Percentiles rank a stretch among this genome's conserved stretches.
Conservation (phyloP, 2,113 vertebrate species). For the Thinocorus orbignyianus region DNA sequence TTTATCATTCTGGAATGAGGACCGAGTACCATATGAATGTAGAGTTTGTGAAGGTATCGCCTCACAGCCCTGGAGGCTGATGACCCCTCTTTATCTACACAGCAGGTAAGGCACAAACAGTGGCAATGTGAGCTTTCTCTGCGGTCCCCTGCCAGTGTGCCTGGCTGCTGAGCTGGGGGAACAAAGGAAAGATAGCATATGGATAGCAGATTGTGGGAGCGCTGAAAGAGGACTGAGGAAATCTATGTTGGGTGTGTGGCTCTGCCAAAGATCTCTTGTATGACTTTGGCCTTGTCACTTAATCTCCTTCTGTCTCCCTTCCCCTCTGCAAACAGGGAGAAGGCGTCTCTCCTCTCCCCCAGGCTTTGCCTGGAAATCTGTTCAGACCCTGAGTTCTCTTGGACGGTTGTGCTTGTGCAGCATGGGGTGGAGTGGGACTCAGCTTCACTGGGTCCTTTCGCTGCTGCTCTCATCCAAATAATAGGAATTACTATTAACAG, state of each 20-base stretch:
- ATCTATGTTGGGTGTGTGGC: constrained; percentile 60
- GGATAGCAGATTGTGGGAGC: constrained; percentile 66
- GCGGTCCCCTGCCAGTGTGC: constrained; percentile 55
- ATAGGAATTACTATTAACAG: constrained; percentile 20
- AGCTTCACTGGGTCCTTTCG: not conserved
- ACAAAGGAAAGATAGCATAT: constrained; percentile 70
- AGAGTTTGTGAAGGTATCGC: constrained; percentile 56
- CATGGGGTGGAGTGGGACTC: not conserved
- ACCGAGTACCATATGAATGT: not conserved
- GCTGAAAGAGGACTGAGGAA: constrained; percentile 56
- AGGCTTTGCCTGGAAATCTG: constrained; percentile 50
- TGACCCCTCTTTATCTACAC: constrained; percentile 61
- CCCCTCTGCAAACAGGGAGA: constrained; percentile 17
- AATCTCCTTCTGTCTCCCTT: constrained; percentile 61
- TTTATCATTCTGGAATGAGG: constrained; percentile 56
- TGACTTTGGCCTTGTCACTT: constrained; percentile 67
- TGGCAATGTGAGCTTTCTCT: constrained; percentile 43
- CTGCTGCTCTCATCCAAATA: constrained; percentile 14
- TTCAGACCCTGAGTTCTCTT: constrained; percentile 16
- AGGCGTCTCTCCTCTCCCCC: constrained; percentile 23
- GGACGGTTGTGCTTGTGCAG: not conserved
- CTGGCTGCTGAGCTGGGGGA: constrained; percentile 46
- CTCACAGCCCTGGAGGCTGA: constrained; percentile 47
- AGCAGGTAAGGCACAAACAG: constrained; percentile 65
- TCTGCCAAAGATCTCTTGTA: constrained; percentile 64